Evolutionary conservation across 2,797 vertebrate species (phyloP), one percentile per base, ranked within the genome.

Genomic region (Manis javanica): DNA sequence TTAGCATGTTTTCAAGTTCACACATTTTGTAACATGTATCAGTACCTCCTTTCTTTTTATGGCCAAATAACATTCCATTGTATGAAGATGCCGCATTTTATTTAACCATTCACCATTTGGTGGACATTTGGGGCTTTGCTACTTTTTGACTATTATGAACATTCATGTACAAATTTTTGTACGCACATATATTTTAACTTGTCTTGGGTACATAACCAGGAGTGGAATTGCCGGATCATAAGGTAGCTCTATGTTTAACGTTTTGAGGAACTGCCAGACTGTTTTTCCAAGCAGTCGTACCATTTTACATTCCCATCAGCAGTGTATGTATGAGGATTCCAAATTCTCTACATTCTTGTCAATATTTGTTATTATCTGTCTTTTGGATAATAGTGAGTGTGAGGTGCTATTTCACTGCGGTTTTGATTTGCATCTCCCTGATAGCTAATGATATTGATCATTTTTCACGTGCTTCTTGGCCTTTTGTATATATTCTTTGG

Each of bases 171-270:
- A 69, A 0, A 12, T 49, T 81, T 72, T 92, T 57, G 29, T 19
- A 24, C 82, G 75, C 7, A 69, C 29, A 42, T 31, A 69, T 16
- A 31, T 63, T 93, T 92, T 96, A 14, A 77, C 64, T 96, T 89
- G 19, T 63, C 75, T 69, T 39, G 55, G 18, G 34, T 37, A 37
- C 46, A 64, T 29, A 23, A 69, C 24, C 77, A 91, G 37, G 46
- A n/a, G 77, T 68, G 31, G 61, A 83, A 69, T 42, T 42, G 53
- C 42, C 23, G 26, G 68, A 34, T 77, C 37, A 10, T 71, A 57
- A 26, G 26, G 61, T n/a, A 79, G 66, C 72, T 72, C 26, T 7
- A 37, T 55, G 42, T 75, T 39, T 42, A 77, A 57, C 7, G 4
- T 83, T 88, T 57, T 24, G n/a, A 88, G 55, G 88, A 72, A 49